A percentile compares a stretch with the other conserved stretches of the same genome.
Conservation (phyloP, 92 coral and sea anemone species). For the Desmophyllum pertusum region DNA sequence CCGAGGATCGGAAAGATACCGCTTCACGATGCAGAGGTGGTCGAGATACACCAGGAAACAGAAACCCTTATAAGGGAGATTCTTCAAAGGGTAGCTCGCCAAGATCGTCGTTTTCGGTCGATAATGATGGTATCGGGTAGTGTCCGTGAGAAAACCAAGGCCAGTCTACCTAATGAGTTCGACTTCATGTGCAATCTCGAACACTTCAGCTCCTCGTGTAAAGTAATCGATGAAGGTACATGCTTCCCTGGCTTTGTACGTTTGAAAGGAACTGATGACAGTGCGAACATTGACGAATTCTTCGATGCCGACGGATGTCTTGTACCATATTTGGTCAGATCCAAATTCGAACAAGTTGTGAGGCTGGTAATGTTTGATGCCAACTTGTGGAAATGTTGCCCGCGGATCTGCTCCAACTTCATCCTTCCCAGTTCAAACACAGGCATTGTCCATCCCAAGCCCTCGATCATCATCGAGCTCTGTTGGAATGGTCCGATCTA, state of each 20-base stretch:
- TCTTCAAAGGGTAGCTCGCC: conserved; percentile 32
- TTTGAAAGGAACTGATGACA: conserved; percentile 12
- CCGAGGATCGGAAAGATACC: conserved; percentile 51
- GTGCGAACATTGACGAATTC: conserved; percentile 31
- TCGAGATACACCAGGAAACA: conserved; percentile 43
- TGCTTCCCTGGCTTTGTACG: conserved; percentile 60
- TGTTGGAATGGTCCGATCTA: conserved; percentile 64
- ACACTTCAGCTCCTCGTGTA: conserved; percentile 24
- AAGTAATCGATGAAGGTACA: conserved; percentile 41
- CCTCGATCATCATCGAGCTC: conserved; percentile 51
- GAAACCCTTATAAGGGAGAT: conserved; percentile 43
- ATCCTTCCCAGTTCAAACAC: conserved; percentile 32
- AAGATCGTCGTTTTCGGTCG: conserved; percentile 55
- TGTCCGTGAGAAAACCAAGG: conserved; percentile 60
- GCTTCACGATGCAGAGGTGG: conserved; percentile 44
- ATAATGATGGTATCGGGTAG: conserved; percentile 48
- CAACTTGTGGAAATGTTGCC: conserved; percentile 41
- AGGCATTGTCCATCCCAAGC: conserved; percentile 41
- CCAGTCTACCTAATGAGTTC: conserved; percentile 54
- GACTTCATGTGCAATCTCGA: conserved; percentile 62
- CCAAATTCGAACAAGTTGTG: conserved; percentile 30
- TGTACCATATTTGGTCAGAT: conserved; percentile 43
- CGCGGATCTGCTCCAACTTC: conserved; percentile 58
- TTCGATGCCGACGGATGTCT: conserved; percentile 38
- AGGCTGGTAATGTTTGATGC: conserved; percentile 48